These are phyloP conservation scores for Perizoma flavofasciatum DNA, from an alignment of 2,888 invertebrate genomes.

Conservation along the genomic window DNA sequence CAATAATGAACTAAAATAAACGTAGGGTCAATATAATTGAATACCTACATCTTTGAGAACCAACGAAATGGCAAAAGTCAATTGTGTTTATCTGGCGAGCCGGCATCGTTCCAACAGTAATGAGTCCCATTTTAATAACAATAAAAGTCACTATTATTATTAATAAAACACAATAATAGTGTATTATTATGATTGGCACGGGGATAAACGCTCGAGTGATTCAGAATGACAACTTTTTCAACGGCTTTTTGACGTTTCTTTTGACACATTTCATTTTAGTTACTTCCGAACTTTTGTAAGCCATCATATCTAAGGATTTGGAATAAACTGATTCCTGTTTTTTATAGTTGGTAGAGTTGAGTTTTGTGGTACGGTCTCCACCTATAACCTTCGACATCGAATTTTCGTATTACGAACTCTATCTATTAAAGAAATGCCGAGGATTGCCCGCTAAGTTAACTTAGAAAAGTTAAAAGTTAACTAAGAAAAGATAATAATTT, in stretches of 20 bases:
- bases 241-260: conserved; percentile 61
- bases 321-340: no score
- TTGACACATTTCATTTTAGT: conserved; percentile 46
- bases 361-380: no score
- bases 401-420: no score
- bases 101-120: conserved; percentile 58
- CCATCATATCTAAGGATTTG: no score
- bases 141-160: conserved; percentile 72
- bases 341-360: no score
- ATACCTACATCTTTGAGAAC: conserved; percentile 71
- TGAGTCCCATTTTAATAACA: conserved; percentile 68
- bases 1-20: conserved; percentile 66
- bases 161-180: conserved; percentile 61
- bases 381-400: no score
- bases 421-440: no score
- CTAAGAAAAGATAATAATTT: no score
- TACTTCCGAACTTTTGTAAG: neutral
- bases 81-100: conserved; percentile 70
- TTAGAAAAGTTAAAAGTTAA: no score
- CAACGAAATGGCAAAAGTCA: conserved; percentile 80
- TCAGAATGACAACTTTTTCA: conserved; percentile 72
- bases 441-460: no score
- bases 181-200: conserved; percentile 69
- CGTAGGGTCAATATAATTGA: conserved; percentile 78
- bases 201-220: conserved; percentile 77